Percentiles rank a stretch among this genome's conserved stretches.
phyloP scores from a whole-genome alignment of 2,888 invertebrate species.

The Nomada lathburiana region DNA sequence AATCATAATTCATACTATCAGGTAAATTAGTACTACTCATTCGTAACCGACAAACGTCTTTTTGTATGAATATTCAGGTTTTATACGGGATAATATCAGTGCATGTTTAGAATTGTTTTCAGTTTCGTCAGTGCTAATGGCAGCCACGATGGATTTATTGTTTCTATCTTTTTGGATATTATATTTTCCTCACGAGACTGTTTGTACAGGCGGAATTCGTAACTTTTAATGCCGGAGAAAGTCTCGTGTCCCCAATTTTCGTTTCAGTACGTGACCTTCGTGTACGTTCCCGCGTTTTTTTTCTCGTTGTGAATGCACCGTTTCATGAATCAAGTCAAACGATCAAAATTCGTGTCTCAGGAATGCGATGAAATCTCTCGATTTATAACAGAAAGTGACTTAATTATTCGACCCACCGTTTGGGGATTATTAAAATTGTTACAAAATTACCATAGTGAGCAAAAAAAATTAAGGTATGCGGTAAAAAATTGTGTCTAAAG shows the following conservation, averaged over 20 bases:
- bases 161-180: not conserved
- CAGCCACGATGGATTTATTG: not conserved
- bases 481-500: not conserved
- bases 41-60: not conserved
- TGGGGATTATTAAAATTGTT: not conserved
- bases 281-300: constrained; percentile 75
- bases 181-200: too few species aligned
- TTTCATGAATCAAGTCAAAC: constrained; percentile 21
- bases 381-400: constrained; percentile 52
- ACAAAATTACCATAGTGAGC: not conserved
- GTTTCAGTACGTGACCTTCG: constrained; percentile 53
- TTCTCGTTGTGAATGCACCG: not conserved
- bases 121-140: constrained; percentile 20
- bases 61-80: not conserved
- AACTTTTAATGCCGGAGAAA: not conserved
- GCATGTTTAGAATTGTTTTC: constrained; percentile 35
- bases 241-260: not conserved
- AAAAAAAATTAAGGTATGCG: not conserved
- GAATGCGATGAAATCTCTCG: constrained; percentile 5
- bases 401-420: constrained; percentile 1
- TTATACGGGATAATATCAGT: not conserved
- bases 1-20: constrained; percentile 20
- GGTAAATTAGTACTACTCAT: constrained; percentile 43
- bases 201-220: not conserved
- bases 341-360: not conserved